phyloP scores from a whole-genome alignment of 1,140 invertebrate species.

The Holcopasites calliopsidis region DNA sequence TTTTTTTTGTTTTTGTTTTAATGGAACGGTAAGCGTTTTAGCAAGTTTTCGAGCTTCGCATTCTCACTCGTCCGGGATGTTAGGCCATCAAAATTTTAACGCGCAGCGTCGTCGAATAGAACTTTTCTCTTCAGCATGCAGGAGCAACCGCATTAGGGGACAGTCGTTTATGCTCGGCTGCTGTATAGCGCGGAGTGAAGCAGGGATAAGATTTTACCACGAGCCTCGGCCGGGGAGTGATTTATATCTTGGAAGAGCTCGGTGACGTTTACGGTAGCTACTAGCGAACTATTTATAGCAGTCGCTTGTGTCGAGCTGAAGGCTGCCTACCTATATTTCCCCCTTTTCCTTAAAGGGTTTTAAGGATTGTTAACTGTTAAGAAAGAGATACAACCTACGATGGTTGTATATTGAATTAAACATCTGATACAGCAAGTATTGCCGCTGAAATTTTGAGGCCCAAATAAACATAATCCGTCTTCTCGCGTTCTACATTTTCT shows the following conservation, averaged over 20 bases:
- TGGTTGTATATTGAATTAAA: too few relatives aligned
- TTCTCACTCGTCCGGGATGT: neutral
- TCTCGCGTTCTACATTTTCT: too few relatives aligned
- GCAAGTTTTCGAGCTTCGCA: too few relatives aligned
- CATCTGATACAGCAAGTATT: too few relatives aligned
- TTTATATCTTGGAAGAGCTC: conserved; percentile 71
- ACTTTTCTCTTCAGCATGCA: conserved; percentile 20
- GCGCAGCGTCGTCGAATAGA: neutral
- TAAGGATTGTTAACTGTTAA: neutral
- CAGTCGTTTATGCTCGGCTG: conserved; percentile 53
- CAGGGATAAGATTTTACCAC: conserved; percentile 64
- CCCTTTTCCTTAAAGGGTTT: neutral
- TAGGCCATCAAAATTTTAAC: neutral
- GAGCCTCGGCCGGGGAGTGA: conserved; percentile 54
- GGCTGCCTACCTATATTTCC: conserved; percentile 16
- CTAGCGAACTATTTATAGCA: conserved; percentile 73
- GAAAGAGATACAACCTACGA: neutral
- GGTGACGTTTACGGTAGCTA: conserved; percentile 72
- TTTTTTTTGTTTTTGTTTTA: neutral
- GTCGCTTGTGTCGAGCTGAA: conserved; percentile 53
- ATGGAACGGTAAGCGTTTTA: neutral
- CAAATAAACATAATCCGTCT: too few relatives aligned
- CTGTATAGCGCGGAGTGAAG: conserved; percentile 30
- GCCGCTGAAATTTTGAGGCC: too few relatives aligned
- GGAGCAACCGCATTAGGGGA: conserved; percentile 29